Evolutionary conservation across 2,888 invertebrate species (phyloP).

Genomic region (Drosophila suboccidentalis): DNA sequence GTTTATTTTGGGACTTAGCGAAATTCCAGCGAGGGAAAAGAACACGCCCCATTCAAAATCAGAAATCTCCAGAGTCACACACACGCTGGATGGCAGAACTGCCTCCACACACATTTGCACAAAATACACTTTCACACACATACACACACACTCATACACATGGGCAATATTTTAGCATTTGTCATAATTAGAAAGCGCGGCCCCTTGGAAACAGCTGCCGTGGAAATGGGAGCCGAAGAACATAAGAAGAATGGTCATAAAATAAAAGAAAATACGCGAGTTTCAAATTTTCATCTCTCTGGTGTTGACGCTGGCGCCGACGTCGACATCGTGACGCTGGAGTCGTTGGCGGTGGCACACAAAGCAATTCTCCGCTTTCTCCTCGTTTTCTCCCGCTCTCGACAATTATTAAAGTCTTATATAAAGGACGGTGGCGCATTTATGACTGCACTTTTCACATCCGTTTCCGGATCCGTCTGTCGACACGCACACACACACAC

Average conservation of each 20-base stretch:
- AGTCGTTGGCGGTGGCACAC: constrained; percentile 17
- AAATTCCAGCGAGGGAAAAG: constrained; percentile 25
- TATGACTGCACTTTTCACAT: constrained; percentile 81
- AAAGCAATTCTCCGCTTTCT: constrained; percentile 16
- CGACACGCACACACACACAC: constrained; percentile 56
- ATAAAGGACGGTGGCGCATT: constrained; percentile 74
- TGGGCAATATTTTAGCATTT: constrained; percentile 75
- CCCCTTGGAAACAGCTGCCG: constrained; percentile 62
- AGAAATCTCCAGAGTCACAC: constrained; percentile 58
- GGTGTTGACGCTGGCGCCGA: constrained; percentile 17
- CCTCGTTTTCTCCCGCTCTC: constrained; percentile 46
- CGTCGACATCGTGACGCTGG: constrained; percentile 1
- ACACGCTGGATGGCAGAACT: constrained; percentile 24
- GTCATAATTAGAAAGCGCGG: constrained; percentile 76
- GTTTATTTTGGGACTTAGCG: constrained; percentile 67
- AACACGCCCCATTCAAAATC: constrained; percentile 48
- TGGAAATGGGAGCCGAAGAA: constrained; percentile 24
- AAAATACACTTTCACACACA: constrained; percentile 12
- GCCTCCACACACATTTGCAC: constrained; percentile 34
- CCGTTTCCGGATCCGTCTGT: constrained; percentile 77
- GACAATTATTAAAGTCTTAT: constrained; percentile 78
- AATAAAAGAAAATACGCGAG: constrained; percentile 72
- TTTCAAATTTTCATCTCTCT: constrained; percentile 71
- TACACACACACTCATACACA: constrained; percentile 12
- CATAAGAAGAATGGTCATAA: constrained; percentile 61